Evolutionary conservation across 2,113 vertebrate genomes (phyloP), one percentile per base, ranked within the genome.

Genomic region (Phylloscopus whistleri): DNA sequence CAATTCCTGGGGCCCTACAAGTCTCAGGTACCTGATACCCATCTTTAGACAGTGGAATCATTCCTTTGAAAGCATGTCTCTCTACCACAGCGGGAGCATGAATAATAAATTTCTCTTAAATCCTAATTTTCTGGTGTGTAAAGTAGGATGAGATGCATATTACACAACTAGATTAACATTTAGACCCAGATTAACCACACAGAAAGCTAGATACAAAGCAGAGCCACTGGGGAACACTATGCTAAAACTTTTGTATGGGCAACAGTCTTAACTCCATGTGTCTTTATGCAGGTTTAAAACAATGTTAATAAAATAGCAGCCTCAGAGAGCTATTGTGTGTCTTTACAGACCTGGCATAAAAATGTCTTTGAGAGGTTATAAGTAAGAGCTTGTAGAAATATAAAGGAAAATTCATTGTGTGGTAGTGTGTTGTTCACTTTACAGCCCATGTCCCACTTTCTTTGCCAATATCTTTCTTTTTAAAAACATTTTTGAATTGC

Each of bases 401-500:
- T 4, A 84, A 72, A 48, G n/a, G 10, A 76, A 63, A 37, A 59
- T 66, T 37, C 20, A 11, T 28, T 56, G 13, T 7, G 9, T 69
- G 13, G 28, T 76, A 68, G 11, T 3, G 10, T 56, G 9, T 41
- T 82, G 19, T 17, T 75, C 9, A 18, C 28, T 53, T 13, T 56
- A 56, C 13, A 56, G 12, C 5, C 19, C 11, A 18, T 1, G 0
- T n/a, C 5, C 5, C 6, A 6, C 1, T 31, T 84, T 26, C 28
- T 35, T 74, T 75, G 51, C 23, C 27, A 80, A 21, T 48, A 73
- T 68, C 2, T 78, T 72, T 79, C 4, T 26, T 53, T 17, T 55
- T 72, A 44, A 43, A 77, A 86, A 76, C 1, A 68, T 24, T 33
- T 64, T 60, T 83, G 18, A n/a, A 13, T 27, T 63, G 5, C 72